Conservation (phyloP, 1,140 invertebrate species). For the Eumeta japonica region DNA sequence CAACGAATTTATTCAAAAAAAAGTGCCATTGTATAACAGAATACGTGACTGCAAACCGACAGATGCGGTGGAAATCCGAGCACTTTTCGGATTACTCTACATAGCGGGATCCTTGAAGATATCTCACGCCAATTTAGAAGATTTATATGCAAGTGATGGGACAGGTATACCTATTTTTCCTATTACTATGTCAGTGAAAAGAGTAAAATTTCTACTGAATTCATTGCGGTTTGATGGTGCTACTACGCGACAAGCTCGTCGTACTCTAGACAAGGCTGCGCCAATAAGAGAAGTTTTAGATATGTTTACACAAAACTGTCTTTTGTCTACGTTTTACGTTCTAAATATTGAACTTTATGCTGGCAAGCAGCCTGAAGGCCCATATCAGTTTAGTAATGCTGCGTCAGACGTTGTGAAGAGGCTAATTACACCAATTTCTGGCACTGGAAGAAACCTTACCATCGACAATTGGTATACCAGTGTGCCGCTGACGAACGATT, state of each 20-base stretch:
- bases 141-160: constrained; percentile 4
- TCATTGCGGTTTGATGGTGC: constrained; percentile 25
- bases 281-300: constrained; percentile 29
- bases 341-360: too few relatives aligned
- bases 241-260: constrained; percentile 17
- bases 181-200: constrained; percentile 4
- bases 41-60: constrained; percentile 16
- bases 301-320: constrained; percentile 24
- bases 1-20: constrained; percentile 20
- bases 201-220: constrained; percentile 4
- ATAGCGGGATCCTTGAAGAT: constrained; percentile 3
- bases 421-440: constrained; percentile 26
- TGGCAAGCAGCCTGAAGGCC: constrained; percentile 23
- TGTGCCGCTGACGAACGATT: constrained; percentile 24
- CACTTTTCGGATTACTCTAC: constrained; percentile 9
- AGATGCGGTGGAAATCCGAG: constrained; percentile 15
- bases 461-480: constrained; percentile 39
- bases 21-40: constrained; percentile 12
- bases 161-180: constrained; percentile 3
- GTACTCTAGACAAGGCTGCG: constrained; percentile 28
- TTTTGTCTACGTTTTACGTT: constrained; percentile 14
- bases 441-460: constrained; percentile 35
- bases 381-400: constrained; percentile 19
- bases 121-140: constrained; percentile 1
- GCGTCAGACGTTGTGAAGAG: constrained; percentile 26